Evolutionary conservation across 2,113 vertebrate genomes (phyloP).

Genomic region (Haplochromis vanheusdeni): DNA sequence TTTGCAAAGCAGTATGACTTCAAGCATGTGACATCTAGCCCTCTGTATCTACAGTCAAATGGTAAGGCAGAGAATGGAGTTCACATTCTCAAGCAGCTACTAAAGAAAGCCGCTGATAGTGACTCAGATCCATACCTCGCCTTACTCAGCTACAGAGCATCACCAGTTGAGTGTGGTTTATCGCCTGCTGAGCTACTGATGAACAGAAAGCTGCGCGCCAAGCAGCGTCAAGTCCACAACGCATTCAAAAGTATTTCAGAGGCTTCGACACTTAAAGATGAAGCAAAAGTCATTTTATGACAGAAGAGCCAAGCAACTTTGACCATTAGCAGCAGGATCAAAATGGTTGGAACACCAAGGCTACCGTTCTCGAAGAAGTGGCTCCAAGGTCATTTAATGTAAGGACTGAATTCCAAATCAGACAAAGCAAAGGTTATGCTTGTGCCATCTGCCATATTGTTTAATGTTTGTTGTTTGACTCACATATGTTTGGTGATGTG

Average conservation of each 20-base stretch:
- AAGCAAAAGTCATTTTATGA: neutral
- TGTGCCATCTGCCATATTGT: fast-evolving
- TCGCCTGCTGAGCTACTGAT: neutral
- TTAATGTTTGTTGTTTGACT: too few species aligned
- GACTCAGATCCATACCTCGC: neutral
- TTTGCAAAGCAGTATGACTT: neutral
- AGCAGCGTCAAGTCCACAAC: neutral
- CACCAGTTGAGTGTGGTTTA: neutral
- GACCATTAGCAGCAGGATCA: neutral
- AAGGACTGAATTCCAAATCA: neutral
- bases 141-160: fast-evolving
- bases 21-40: neutral
- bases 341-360: neutral
- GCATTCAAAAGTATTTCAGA: neutral
- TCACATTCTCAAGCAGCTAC: fast-evolving
- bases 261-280: neutral
- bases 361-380: neutral
- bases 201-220: fast-evolving
- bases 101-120: neutral
- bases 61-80: neutral
- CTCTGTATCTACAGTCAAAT: neutral
- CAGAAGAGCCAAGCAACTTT: neutral
- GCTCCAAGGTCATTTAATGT: neutral
- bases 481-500: too few species aligned
- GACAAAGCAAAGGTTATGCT: too few species aligned